Conservation (phyloP, 2,113 vertebrate genomes). For the Sterrhoptilus dennistouni region DNA sequence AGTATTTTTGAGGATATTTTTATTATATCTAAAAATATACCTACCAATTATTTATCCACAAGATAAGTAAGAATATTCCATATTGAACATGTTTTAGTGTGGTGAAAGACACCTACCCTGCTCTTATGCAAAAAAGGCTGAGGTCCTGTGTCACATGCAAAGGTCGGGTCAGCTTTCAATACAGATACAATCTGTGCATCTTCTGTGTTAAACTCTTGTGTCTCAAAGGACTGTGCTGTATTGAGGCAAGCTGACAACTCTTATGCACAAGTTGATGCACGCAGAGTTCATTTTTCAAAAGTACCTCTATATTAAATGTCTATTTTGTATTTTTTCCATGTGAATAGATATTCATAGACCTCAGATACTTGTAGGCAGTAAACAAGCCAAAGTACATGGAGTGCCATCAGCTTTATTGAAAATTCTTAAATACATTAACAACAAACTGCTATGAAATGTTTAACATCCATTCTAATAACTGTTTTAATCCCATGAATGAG, state of each 20-base stretch:
- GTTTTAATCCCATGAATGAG: neutral
- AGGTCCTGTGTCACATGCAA: neutral
- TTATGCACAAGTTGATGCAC: neutral
- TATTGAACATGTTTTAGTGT: neutral
- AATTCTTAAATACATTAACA: constrained; percentile 15
- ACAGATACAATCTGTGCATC: neutral
- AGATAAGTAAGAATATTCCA: neutral
- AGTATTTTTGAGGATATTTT: neutral
- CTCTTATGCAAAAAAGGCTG: neutral
- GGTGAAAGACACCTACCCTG: neutral
- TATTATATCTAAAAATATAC: neutral
- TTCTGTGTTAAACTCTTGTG: neutral
- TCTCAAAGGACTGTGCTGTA: neutral
- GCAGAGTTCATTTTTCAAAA: neutral
- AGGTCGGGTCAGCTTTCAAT: neutral
- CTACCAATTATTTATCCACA: neutral
- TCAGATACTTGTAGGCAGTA: neutral
- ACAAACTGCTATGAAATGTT: neutral
- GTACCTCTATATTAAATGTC: neutral
- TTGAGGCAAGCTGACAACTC: neutral
- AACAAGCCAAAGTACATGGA: neutral
- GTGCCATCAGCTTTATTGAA: constrained; percentile 24
- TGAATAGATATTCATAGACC: neutral
- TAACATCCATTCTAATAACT: neutral
- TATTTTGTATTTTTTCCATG: neutral